Evolutionary conservation across 2,888 invertebrate species (phyloP).

Genomic region (Onchidella celtica): DNA sequence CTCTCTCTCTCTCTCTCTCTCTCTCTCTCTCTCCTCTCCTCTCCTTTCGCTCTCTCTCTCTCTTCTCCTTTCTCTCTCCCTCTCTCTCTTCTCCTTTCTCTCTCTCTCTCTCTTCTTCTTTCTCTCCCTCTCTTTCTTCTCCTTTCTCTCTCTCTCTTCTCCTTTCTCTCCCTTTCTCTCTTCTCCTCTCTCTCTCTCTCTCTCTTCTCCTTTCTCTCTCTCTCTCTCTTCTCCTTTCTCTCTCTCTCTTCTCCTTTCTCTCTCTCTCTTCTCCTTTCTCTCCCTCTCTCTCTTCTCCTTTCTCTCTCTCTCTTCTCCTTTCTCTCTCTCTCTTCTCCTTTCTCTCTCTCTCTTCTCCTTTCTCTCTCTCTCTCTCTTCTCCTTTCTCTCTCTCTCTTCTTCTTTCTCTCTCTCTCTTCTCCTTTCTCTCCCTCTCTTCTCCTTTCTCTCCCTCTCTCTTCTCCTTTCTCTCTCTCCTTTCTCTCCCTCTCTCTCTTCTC

Average conservation of each 20-base stretch:
- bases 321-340: not conserved
- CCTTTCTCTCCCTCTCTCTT: slow-evolving; percentile 9
- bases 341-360: not conserved
- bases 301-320: not conserved
- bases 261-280: not conserved
- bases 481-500: slow-evolving; percentile 8
- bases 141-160: slow-evolving; percentile 15
- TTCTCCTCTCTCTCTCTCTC: not conserved
- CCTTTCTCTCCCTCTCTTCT: not conserved
- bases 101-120: no score
- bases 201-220: not conserved
- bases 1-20: no score
- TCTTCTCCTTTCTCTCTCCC: no score
- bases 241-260: not conserved
- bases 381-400: not conserved
- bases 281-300: not conserved
- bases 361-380: not conserved
- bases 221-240: not conserved
- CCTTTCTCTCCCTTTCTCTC: not conserved
- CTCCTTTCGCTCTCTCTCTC: no score
- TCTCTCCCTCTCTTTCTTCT: not conserved
- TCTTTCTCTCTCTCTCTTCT: not conserved
- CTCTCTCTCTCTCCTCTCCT: no score
- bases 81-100: no score
- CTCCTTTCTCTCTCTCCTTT: not conserved